Conservation (phyloP, 1,140 invertebrate genomes). For the Philotrypesis tridentata region DNA sequence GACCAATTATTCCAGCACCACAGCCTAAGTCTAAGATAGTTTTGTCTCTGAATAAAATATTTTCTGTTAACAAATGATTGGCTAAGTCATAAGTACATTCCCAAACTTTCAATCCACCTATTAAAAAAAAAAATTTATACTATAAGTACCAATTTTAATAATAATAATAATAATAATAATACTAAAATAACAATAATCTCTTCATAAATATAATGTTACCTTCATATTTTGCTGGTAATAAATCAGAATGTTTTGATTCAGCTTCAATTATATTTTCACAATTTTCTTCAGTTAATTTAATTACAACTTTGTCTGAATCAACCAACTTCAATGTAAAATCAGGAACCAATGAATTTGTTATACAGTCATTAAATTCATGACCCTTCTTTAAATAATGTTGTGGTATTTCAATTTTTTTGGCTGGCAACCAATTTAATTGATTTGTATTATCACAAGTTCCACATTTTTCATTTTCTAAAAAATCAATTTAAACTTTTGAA, state of each 20-base stretch:
- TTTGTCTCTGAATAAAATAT: constrained; percentile 72
- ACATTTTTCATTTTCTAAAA: constrained; percentile 46
- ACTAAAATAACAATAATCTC: too few relatives aligned
- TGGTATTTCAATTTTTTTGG: constrained; percentile 57
- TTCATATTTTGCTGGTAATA: constrained; percentile 83
- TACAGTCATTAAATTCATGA: constrained; percentile 51
- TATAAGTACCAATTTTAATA: constrained; percentile 46
- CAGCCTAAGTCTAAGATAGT: constrained; percentile 89
- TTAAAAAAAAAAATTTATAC: constrained; percentile 45
- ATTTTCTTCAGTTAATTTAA: constrained; percentile 64
- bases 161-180: too few relatives aligned
- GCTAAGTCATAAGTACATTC: constrained; percentile 88
- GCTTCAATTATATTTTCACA: constrained; percentile 74
- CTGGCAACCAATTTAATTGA: constrained; percentile 62
- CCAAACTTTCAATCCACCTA: constrained; percentile 92
- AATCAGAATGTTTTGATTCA: constrained; percentile 81
- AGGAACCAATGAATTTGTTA: constrained; percentile 39
- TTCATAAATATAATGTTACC: constrained; percentile 70
- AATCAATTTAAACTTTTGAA: not conserved
- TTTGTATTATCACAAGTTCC: constrained; percentile 34
- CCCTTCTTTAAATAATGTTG: constrained; percentile 45
- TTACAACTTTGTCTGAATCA: constrained; percentile 63
- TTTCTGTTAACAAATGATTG: constrained; percentile 76
- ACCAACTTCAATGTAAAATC: constrained; percentile 74
- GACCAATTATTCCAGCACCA: constrained; percentile 87